Evolutionary conservation across 2,113 vertebrate species (phyloP).

Genomic region (Mandrillus leucophaeus): DNA sequence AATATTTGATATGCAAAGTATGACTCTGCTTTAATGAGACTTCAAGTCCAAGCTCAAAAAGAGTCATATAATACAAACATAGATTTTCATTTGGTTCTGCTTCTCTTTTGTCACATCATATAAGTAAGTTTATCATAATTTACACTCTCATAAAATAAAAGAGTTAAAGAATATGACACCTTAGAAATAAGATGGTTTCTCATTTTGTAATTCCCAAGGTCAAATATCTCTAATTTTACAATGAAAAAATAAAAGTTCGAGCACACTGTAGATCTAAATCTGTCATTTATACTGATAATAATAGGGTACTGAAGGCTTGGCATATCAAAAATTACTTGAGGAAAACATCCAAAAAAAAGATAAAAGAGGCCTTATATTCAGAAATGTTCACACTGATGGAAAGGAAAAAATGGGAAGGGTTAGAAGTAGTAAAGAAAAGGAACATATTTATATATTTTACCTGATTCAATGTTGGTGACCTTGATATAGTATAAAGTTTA

Average conservation of each 20-base stretch:
- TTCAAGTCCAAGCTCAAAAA: not conserved
- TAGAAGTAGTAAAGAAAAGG: not conserved
- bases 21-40: not conserved
- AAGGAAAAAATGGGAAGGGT: accelerated
- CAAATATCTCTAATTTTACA: not conserved
- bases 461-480: not conserved
- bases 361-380: accelerated
- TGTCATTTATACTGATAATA: not conserved
- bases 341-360: not conserved
- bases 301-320: too few relatives aligned
- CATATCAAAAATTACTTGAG: not conserved
- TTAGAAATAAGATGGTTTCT: not conserved
- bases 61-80: not conserved
- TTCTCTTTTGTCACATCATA: not conserved
- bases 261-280: not conserved
- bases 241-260: not conserved
- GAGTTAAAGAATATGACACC: not conserved
- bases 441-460: not conserved
- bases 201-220: not conserved
- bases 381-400: not conserved
- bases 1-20: not conserved
- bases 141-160: not conserved
- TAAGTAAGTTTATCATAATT: not conserved
- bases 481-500: not conserved
- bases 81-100: not conserved